These are phyloP conservation scores for Beris chalybata DNA, from an alignment of 2,888 invertebrate species.

Conservation along the genomic window DNA sequence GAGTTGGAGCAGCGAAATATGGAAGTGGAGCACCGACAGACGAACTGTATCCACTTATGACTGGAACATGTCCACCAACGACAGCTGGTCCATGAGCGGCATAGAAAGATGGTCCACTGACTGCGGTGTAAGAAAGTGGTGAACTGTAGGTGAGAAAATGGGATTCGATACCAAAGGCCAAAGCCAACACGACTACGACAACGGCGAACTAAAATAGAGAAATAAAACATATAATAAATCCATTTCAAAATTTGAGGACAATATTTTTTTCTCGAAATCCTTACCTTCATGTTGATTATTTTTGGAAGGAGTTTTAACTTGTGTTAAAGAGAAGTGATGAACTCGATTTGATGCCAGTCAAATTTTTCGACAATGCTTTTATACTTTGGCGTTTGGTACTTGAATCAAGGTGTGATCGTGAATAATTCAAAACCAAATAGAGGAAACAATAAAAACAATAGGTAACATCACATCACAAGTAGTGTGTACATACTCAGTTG, in stretches of 20 bases:
- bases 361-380: slow-evolving; percentile 22
- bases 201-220: slow-evolving; percentile 30
- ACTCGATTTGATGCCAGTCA: slow-evolving; percentile 15
- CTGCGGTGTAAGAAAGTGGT: slow-evolving; percentile 41
- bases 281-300: slow-evolving; percentile 26
- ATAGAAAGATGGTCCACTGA: slow-evolving; percentile 41
- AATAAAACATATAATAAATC: not conserved
- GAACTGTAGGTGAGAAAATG: slow-evolving; percentile 10
- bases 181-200: slow-evolving; percentile 28
- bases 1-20: not conserved
- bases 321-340: slow-evolving; percentile 14
- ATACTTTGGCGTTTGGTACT: slow-evolving; percentile 14
- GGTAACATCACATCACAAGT: slow-evolving; percentile 2
- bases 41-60: slow-evolving; percentile 5
- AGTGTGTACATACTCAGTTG: too few species aligned
- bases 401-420: slow-evolving; percentile 16
- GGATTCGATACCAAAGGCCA: slow-evolving; percentile 30
- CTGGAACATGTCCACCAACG: not conserved
- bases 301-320: slow-evolving; percentile 10
- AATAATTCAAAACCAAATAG: slow-evolving; percentile 1
- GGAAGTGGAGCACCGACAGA: not conserved
- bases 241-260: too few species aligned
- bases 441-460: slow-evolving; percentile 17
- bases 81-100: slow-evolving; percentile 6
- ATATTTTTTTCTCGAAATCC: not conserved